A percentile compares a stretch with the other conserved stretches of the same genome.
phyloP scores from a whole-genome alignment of 1,140 invertebrate species.

The Pinna nobilis region DNA sequence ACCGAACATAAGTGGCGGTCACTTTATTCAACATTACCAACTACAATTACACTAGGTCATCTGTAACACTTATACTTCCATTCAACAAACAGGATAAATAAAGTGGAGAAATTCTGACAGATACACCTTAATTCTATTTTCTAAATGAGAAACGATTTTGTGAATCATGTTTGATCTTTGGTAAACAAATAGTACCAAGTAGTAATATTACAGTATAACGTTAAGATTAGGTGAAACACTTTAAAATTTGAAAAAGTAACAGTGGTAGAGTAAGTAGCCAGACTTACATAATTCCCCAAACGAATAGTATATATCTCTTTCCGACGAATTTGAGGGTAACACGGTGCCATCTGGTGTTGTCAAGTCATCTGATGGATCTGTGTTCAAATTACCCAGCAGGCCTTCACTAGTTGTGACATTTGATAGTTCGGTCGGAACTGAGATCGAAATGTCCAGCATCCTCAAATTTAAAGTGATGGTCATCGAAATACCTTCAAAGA shows the following conservation, averaged over 20 bases:
- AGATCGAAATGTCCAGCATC: conserved; percentile 1
- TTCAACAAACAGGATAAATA: no score
- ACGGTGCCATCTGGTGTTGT: neutral
- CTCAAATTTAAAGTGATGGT: conserved; percentile 2
- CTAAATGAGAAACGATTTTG: no score
- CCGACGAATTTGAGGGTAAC: conserved; percentile 4
- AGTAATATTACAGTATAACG: no score
- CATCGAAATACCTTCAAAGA: conserved; percentile 9
- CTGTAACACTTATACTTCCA: no score
- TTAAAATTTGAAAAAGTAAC: neutral
- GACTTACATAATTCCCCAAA: conserved; percentile 10
- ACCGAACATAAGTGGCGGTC: no score
- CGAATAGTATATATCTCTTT: conserved; percentile 2
- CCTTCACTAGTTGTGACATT: neutral
- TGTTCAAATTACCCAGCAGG: conserved; percentile 14
- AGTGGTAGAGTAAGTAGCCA: neutral
- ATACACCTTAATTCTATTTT: no score
- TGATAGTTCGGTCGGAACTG: neutral
- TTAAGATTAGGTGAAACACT: no score
- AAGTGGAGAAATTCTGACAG: no score
- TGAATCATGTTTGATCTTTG: no score
- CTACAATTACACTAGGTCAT: no score
- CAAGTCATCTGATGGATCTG: conserved; percentile 2
- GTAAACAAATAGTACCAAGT: no score
- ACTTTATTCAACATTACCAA: no score